Conservation (phyloP, 2,113 vertebrate species). For the Engraulis encrasicolus region DNA sequence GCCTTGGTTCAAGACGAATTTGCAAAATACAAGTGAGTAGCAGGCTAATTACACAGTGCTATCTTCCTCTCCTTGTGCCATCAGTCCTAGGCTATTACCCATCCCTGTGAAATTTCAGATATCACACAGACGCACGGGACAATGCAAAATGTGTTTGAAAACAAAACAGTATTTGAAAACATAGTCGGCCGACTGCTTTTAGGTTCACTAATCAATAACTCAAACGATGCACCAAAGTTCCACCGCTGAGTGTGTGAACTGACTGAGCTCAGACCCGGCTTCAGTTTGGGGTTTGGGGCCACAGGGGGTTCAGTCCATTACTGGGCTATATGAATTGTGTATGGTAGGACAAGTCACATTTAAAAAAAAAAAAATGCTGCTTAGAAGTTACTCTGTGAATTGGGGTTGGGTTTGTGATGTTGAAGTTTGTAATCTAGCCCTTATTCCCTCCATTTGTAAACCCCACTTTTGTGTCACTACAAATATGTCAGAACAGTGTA, state of each 20-base stretch:
- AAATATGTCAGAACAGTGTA: not conserved
- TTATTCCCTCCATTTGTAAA: too few relatives aligned
- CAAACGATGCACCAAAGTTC: not conserved
- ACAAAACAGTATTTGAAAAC: not conserved
- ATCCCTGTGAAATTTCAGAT: too few relatives aligned
- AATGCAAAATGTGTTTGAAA: not conserved
- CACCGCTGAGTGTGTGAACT: not conserved
- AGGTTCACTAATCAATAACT: not conserved
- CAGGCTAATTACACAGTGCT: not conserved
- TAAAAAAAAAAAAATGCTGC: not conserved
- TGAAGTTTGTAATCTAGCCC: too few relatives aligned
- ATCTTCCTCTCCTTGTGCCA: not conserved
- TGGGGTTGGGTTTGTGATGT: not conserved
- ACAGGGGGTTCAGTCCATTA: not conserved
- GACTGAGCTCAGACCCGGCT: not conserved
- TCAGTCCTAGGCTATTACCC: not conserved
- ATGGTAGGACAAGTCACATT: too few relatives aligned
- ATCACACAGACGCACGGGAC: too few relatives aligned
- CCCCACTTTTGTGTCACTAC: not conserved
- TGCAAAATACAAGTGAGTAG: slow-evolving; percentile 84
- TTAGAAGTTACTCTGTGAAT: not conserved
- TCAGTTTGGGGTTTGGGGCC: not conserved
- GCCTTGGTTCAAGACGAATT: slow-evolving; percentile 81
- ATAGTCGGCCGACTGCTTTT: not conserved
- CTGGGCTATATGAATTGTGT: too few relatives aligned